Conservation (phyloP, 2,113 vertebrate genomes). For the Callocephalon fimbriatum region DNA sequence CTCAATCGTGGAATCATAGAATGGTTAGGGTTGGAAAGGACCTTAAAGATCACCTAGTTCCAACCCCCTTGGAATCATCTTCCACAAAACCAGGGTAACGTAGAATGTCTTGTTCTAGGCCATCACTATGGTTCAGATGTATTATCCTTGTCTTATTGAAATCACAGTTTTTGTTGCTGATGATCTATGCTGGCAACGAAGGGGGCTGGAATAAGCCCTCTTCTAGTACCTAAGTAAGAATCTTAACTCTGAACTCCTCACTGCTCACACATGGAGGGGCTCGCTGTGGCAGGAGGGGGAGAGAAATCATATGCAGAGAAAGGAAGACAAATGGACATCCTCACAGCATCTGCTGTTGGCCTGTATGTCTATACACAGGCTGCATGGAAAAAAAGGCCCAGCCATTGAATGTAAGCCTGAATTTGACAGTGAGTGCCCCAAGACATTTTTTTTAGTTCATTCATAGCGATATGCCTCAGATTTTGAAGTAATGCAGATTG, state of each 20-base stretch:
- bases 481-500: not conserved
- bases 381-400: not conserved
- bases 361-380: fast-evolving
- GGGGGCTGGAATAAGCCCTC: no score
- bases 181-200: not conserved
- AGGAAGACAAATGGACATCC: not conserved
- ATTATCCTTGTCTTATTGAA: not conserved
- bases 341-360: not conserved
- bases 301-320: not conserved
- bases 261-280: not conserved
- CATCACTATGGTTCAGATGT: not conserved
- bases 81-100: fast-evolving
- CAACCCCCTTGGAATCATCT: not conserved
- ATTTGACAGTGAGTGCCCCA: not conserved
- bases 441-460: not conserved
- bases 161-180: not conserved
- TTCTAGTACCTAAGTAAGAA: not conserved
- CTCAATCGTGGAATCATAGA: fast-evolving
- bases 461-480: not conserved
- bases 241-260: not conserved
- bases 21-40: not conserved
- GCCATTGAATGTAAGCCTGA: not conserved
- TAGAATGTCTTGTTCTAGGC: not conserved
- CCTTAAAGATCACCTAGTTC: not conserved
- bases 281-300: not conserved